These are phyloP conservation scores for Capromys pilorides DNA, from an alignment of 2,797 vertebrate genomes.

Conservation along the genomic window DNA sequence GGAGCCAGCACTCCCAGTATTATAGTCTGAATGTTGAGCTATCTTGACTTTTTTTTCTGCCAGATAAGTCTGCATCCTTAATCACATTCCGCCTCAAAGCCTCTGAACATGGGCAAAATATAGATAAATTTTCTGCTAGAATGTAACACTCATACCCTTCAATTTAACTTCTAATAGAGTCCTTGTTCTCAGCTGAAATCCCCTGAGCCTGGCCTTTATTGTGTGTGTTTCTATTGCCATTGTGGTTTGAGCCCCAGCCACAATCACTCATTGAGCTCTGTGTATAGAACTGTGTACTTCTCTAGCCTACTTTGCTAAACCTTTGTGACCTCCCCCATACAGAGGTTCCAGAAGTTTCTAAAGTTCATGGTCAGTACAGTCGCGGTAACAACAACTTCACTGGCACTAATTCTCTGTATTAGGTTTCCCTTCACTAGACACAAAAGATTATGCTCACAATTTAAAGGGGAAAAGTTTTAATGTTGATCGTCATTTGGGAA, in stretches of 20 bases:
- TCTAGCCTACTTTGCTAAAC: background rate
- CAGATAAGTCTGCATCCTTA: background rate
- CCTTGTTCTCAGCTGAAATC: background rate
- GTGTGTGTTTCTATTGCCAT: background rate
- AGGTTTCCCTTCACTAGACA: background rate
- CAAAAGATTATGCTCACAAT: background rate
- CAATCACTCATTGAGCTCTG: background rate
- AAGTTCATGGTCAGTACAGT: background rate
- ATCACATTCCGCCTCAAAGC: background rate
- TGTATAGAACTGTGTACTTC: background rate
- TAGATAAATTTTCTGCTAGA: background rate
- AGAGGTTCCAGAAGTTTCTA: background rate
- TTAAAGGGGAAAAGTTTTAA: background rate
- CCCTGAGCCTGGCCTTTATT: background rate
- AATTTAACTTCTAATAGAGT: background rate
- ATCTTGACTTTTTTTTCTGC: background rate
- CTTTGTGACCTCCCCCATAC: background rate
- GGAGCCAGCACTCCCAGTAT: background rate
- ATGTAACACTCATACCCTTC: background rate
- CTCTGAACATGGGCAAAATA: background rate
- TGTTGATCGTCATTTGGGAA: background rate
- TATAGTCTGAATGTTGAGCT: background rate
- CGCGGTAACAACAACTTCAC: background rate
- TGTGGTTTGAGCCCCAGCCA: background rate
- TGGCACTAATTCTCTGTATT: background rate